These are phyloP conservation scores for Isoperla grammatica DNA, from an alignment of 2,888 invertebrate species.

Conservation along the genomic window DNA sequence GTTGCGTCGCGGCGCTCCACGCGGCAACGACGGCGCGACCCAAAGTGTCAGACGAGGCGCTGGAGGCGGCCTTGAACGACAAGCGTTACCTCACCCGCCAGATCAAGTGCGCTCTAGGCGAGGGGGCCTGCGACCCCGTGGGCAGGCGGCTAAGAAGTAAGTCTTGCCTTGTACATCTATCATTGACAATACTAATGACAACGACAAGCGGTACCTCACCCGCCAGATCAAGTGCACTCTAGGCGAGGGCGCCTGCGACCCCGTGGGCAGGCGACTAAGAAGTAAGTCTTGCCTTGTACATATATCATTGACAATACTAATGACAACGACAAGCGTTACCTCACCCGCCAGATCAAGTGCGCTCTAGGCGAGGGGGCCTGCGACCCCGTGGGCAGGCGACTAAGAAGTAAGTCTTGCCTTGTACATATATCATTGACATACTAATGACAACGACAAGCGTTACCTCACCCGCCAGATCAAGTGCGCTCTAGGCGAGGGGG, in stretches of 20 bases:
- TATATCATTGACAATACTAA: no score
- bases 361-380: slow-evolving; percentile 68
- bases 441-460: no score
- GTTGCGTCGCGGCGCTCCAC: slow-evolving; percentile 6
- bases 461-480: slow-evolving; percentile 66
- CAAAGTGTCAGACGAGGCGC: slow-evolving; percentile 57
- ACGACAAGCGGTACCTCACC: slow-evolving; percentile 64
- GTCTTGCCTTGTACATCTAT: no score
- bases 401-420: slow-evolving; percentile 70
- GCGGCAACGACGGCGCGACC: slow-evolving; percentile 38
- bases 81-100: slow-evolving; percentile 64
- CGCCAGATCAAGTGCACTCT: slow-evolving; percentile 68
- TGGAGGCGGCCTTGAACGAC: slow-evolving; percentile 63
- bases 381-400: slow-evolving; percentile 64
- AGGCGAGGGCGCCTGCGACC: slow-evolving; percentile 68
- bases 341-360: slow-evolving; percentile 66
- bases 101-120: slow-evolving; percentile 66
- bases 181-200: no score
- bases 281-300: no score
- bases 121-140: slow-evolving; percentile 67
- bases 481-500: slow-evolving; percentile 66
- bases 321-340: slow-evolving; percentile 66
- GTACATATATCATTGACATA: no score
- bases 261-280: slow-evolving; percentile 65
- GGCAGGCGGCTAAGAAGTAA: slow-evolving; percentile 68